Percentiles rank a stretch among this genome's conserved stretches.
phyloP scores from a whole-genome alignment of 2,797 vertebrate species.

The Clarias laeviceps region DNA sequence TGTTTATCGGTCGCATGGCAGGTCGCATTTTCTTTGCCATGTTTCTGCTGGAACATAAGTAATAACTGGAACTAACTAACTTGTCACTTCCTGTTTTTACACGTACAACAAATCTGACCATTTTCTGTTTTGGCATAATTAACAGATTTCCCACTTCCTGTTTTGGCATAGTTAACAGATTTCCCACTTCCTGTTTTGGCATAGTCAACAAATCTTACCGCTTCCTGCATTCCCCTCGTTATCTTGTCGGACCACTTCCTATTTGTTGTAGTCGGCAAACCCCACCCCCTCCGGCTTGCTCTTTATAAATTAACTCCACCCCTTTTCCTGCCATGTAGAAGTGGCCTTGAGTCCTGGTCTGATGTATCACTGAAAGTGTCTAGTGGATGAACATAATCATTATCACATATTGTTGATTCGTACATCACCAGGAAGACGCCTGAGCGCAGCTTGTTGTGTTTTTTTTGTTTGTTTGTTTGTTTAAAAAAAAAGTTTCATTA shows the following conservation, averaged over 20 bases:
- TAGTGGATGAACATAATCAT: conserved; percentile 22
- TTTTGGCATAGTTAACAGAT: not conserved
- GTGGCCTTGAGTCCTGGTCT: conserved; percentile 1
- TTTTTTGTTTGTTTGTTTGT: conserved; percentile 26
- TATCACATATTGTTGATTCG: conserved; percentile 17
- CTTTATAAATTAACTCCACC: not conserved
- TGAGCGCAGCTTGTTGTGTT: conserved; percentile 47
- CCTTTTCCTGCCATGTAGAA: not conserved
- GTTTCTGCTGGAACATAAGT: not conserved
- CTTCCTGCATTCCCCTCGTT: not conserved
- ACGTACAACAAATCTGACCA: not conserved
- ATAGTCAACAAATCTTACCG: not conserved
- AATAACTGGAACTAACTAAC: not conserved
- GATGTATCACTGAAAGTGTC: not conserved
- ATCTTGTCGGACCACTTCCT: not conserved
- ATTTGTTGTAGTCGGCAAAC: not conserved
- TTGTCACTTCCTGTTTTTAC: not conserved
- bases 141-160: not conserved
- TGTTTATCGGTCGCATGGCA: not conserved
- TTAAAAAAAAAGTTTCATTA: not conserved
- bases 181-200: not conserved
- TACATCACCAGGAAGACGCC: conserved; percentile 38
- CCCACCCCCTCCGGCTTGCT: not conserved
- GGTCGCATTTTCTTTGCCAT: not conserved
- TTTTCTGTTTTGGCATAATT: not conserved